phyloP scores from a whole-genome alignment of 2,113 vertebrate genomes.

The Plecturocebus donacophilus region DNA sequence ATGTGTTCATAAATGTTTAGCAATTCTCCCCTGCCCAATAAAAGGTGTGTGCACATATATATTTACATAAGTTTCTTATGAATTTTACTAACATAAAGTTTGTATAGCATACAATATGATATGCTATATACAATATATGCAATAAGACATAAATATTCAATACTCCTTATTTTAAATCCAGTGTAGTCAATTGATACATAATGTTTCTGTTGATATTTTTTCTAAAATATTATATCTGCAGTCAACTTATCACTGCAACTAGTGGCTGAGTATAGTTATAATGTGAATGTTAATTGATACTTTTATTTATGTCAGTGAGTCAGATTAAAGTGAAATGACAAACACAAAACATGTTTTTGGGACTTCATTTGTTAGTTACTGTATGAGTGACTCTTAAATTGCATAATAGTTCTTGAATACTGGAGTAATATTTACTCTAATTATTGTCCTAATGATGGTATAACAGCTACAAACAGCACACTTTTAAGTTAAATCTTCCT shows the following conservation, averaged over 20 bases:
- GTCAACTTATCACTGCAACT: background rate
- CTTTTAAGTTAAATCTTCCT: background rate
- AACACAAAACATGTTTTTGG: background rate
- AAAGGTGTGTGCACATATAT: background rate
- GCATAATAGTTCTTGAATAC: background rate
- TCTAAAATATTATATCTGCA: background rate
- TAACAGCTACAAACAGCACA: background rate
- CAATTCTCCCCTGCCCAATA: background rate
- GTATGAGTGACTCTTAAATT: background rate
- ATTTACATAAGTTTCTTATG: background rate
- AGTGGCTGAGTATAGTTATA: background rate
- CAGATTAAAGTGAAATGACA: background rate
- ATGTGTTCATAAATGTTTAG: background rate
- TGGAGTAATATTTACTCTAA: background rate
- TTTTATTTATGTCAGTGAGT: background rate
- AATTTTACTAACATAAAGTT: background rate
- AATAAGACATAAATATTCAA: background rate
- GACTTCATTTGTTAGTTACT: background rate
- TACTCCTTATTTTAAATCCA: background rate
- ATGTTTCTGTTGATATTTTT: background rate
- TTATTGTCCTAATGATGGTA: background rate
- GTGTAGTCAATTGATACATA: background rate
- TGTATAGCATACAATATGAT: background rate
- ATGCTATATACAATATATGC: background rate
- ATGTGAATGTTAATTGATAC: background rate